Evolutionary conservation across 1,140 invertebrate species (phyloP).

Genomic region (Limonius californicus): DNA sequence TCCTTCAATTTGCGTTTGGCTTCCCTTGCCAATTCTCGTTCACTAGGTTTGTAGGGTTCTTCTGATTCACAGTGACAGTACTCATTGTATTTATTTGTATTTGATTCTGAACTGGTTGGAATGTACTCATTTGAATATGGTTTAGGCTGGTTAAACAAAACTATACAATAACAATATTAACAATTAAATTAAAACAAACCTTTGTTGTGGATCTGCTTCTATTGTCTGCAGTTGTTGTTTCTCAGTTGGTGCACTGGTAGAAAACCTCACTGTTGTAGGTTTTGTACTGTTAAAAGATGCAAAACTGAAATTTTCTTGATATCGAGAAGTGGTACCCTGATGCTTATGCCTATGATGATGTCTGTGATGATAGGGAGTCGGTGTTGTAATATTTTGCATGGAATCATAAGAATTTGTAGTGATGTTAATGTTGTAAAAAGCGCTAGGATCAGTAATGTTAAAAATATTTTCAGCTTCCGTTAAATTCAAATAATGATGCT

Average conservation of each 20-base stretch:
- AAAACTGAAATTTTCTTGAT: background rate
- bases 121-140: background rate
- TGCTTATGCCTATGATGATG: conserved; percentile 30
- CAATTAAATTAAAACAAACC: too few relatives aligned
- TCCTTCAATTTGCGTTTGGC: conserved; percentile 68
- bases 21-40: conserved; percentile 66
- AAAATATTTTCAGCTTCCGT: background rate
- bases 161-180: too few relatives aligned
- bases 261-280: background rate
- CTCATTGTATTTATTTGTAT: conserved; percentile 22
- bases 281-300: background rate
- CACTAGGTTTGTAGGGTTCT: conserved; percentile 51
- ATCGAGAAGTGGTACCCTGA: background rate
- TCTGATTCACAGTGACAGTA: conserved; percentile 48
- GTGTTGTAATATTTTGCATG: background rate
- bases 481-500: background rate
- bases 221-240: background rate
- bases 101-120: background rate
- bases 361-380: conserved; percentile 27
- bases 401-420: background rate
- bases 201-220: background rate
- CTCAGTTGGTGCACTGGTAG: background rate
- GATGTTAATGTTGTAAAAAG: background rate
- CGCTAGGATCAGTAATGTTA: background rate
- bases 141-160: too few relatives aligned